Evolutionary conservation across 35 echinoderm and acorn worm genomes (phyloP).

Genomic region (Heliocidaris tuberculata): DNA sequence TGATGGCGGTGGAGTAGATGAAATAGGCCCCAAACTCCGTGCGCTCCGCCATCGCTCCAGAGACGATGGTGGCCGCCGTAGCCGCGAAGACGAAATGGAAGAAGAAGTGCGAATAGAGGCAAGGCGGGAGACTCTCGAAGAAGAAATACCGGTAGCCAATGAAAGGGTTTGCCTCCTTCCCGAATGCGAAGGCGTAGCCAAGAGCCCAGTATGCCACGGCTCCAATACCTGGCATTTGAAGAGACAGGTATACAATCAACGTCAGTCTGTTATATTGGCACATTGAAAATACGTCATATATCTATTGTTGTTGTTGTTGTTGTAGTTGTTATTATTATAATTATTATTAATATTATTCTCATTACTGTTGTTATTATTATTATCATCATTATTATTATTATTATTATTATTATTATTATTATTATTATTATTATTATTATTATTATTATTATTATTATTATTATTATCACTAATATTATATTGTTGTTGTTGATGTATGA

Average conservation of each 20-base stretch:
- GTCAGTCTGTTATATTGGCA: too few relatives aligned
- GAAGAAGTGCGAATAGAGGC: conserved; percentile 79
- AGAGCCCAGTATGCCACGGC: conserved; percentile 68
- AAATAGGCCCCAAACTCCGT: conserved; percentile 90
- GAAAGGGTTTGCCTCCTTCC: conserved; percentile 53
- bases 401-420: too few relatives aligned
- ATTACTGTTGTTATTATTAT: too few relatives aligned
- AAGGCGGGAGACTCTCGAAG: conserved; percentile 57
- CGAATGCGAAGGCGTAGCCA: conserved; percentile 84
- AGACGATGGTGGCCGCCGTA: conserved; percentile 90
- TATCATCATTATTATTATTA: too few relatives aligned
- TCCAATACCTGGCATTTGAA: conserved; percentile 59
- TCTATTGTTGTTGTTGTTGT: too few relatives aligned
- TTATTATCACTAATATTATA: too few relatives aligned
- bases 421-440: too few relatives aligned
- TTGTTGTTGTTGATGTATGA: too few relatives aligned
- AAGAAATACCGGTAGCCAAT: conserved; percentile 73
- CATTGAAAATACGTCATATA: too few relatives aligned
- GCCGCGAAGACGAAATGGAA: conserved; percentile 99
- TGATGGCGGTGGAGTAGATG: conserved; percentile 80
- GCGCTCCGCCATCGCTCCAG: conserved; percentile 91
- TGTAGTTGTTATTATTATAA: too few relatives aligned
- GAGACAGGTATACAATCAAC: neutral
- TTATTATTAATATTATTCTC: too few relatives aligned
- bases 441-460: too few relatives aligned